Evolutionary conservation across 1,140 invertebrate species (phyloP), one percentile per base, ranked within the genome.

Genomic region (Pseudoatta argentina): DNA sequence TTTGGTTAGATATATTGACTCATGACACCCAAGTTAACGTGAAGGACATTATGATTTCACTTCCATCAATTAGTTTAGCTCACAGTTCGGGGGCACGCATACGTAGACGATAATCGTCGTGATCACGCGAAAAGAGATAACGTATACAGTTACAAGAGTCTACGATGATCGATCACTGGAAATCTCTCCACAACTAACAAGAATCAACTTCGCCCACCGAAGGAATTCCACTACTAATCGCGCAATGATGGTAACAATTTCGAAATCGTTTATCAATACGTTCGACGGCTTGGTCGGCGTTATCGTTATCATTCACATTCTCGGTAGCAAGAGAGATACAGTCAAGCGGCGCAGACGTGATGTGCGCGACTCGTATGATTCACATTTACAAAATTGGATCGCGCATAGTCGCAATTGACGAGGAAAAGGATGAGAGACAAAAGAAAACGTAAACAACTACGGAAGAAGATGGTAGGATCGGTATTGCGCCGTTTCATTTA

Each of bases 221-320:
- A 2, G 30, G 1, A 39, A 59, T 39, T 34, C 55, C 18, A 78
- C 39, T 30, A 64, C 18, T 27, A 44, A 53, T 18, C 10, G 27
- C 10, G 24, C 34, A n/a, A 61, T 16, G 39, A 64, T 16, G 55
- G 53, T 39, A 21, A 34, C 67, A 39, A 72, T 39, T 83, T 34
- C 10, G 18, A n/a, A 72, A 82, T 82, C 39, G n/a, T 75, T 75
- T 63, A 75, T 75, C 55, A 61, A 83, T 39, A 63, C n/a, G 27
- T 5, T 8, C 21, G 7, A n/a, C 57, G 64, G 57, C 63, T 87
- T 24, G 53, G 21, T 66, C 10, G 12, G 18, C 53, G 30, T 64
- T 89, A 89, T 89, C 88, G 55, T 86, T 88, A 82, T 89, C 83
- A 34, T 34, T 39, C 12, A 14, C 27, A 48, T 18, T 51, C 12